Evolutionary conservation across 2,888 invertebrate species (phyloP).

Genomic region (Bibio marci): DNA sequence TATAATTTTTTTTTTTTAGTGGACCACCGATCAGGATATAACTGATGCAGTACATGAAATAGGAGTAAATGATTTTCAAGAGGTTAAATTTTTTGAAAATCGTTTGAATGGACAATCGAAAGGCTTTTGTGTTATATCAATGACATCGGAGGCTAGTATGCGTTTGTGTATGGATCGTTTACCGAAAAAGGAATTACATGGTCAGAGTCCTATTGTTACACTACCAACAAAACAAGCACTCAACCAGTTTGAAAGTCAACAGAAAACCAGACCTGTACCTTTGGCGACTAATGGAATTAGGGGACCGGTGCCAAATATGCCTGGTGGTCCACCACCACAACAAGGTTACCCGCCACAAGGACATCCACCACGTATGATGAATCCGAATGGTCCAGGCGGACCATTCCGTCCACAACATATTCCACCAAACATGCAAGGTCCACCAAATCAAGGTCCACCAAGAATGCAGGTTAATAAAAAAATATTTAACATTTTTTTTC

Average conservation of each 20-base stretch:
- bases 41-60: constrained; percentile 74
- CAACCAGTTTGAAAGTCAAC: constrained; percentile 80
- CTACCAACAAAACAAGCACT: constrained; percentile 82
- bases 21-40: constrained; percentile 96
- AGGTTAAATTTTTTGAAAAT: constrained; percentile 97
- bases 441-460: constrained; percentile 40
- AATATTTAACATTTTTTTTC: no score
- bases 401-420: constrained; percentile 27
- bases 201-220: constrained; percentile 87
- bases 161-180: constrained; percentile 81
- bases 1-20: constrained; percentile 36
- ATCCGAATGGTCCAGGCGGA: constrained; percentile 36
- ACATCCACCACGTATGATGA: constrained; percentile 38
- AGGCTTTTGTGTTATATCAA: constrained; percentile 90
- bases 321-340: constrained; percentile 29
- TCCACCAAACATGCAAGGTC: constrained; percentile 37
- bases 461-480: constrained; percentile 43
- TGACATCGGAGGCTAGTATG: constrained; percentile 84
- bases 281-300: constrained; percentile 40
- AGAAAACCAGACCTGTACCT: constrained; percentile 73
- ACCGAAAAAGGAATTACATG: constrained; percentile 90
- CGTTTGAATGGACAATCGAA: constrained; percentile 97
- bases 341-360: constrained; percentile 33
- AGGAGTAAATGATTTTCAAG: constrained; percentile 85
- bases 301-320: constrained; percentile 25